Evolutionary conservation across 2,113 vertebrate genomes (phyloP).

Genomic region (Callorhinus ursinus): DNA sequence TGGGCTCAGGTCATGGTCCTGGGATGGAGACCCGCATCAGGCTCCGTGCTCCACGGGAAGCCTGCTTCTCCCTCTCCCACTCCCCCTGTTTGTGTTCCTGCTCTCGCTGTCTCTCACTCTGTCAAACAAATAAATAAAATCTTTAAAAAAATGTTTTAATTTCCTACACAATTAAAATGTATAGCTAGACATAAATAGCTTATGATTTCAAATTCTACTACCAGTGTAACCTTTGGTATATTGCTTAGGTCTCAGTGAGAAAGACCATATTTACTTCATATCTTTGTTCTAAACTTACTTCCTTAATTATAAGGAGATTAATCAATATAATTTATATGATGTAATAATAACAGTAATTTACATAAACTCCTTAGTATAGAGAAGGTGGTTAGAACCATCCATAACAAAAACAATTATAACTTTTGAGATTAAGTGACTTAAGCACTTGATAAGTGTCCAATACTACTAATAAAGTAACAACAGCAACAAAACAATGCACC

Average conservation of each 20-base stretch:
- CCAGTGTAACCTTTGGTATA: background rate
- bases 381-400: background rate
- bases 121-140: too few relatives aligned
- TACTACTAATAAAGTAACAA: background rate
- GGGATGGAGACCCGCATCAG: too few relatives aligned
- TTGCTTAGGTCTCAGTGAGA: background rate
- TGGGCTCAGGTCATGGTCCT: too few relatives aligned
- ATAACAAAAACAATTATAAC: background rate
- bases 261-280: background rate
- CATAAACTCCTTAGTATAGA: background rate
- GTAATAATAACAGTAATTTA: background rate
- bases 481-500: background rate
- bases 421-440: background rate
- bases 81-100: too few relatives aligned
- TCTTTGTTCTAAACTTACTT: background rate
- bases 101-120: too few relatives aligned
- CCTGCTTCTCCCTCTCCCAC: too few relatives aligned
- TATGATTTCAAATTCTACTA: background rate
- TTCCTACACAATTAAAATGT: background rate
- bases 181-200: background rate
- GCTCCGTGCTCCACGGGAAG: too few relatives aligned
- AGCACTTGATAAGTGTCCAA: background rate
- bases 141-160: background rate
- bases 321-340: background rate
- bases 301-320: background rate